These are phyloP conservation scores for Ormia ochracea DNA, from an alignment of 2,888 invertebrate species.

Conservation along the genomic window DNA sequence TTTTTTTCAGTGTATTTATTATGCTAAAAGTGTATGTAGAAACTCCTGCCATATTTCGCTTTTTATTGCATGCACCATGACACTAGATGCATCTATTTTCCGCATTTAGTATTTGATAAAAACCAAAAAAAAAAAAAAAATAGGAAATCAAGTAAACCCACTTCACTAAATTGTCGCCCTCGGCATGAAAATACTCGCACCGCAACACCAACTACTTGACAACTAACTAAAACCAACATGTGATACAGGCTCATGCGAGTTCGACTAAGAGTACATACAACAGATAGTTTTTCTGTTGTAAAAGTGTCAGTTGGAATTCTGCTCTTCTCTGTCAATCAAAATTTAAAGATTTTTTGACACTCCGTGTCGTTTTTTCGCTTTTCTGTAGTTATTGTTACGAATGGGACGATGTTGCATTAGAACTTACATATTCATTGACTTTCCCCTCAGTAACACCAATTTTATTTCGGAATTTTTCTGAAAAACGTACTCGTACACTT, in stretches of 20 bases:
- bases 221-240: slow-evolving; percentile 37
- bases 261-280: slow-evolving; percentile 29
- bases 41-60: slow-evolving; percentile 23
- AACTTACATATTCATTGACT: slow-evolving; percentile 37
- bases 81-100: slow-evolving; percentile 42
- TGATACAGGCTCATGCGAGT: slow-evolving; percentile 33
- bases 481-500: slow-evolving; percentile 1
- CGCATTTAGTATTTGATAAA: slow-evolving; percentile 28
- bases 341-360: slow-evolving; percentile 60
- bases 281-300: slow-evolving; percentile 48
- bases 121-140: too few species aligned
- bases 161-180: slow-evolving; percentile 30
- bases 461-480: background rate
- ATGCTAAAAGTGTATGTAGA: background rate
- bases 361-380: slow-evolving; percentile 34
- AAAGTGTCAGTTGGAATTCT: slow-evolving; percentile 59
- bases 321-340: slow-evolving; percentile 61
- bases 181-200: background rate
- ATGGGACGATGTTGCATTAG: slow-evolving; percentile 44
- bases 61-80: slow-evolving; percentile 48
- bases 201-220: slow-evolving; percentile 11
- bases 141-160: slow-evolving; percentile 7
- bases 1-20: slow-evolving; percentile 5
- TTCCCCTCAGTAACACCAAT: slow-evolving; percentile 35
- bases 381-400: slow-evolving; percentile 14